Evolutionary conservation across 35 echinoderm and acorn worm genomes (phyloP), one percentile per base, ranked within the genome.

Genomic region (Eucidaris tribuloides): DNA sequence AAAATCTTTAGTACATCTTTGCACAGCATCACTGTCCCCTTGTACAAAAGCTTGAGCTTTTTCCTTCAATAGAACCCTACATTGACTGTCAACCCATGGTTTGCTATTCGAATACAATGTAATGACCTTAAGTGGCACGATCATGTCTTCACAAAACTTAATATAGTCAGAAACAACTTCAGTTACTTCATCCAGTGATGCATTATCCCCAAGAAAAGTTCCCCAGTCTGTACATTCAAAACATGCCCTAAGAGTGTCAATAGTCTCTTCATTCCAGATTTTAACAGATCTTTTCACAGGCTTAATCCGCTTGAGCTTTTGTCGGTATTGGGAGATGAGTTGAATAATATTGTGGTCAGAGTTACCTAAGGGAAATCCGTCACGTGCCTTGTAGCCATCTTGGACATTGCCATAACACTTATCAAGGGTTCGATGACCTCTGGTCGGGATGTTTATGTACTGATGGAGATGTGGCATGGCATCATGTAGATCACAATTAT

Each of bases 341-440:
- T 65, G 82, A 42, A 84, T 46, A 17, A 44, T 48, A 50, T 84
- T 84, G 30, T 84, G 82, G 59, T 84, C 81, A 3, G 81, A 83
- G 3, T 62, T 62, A 40, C 82, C 82, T n/a, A 84, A 44, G 33
- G 65, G 48, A 25, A n/a, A 40, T 38, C 29, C 2, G 2, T 18
- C 56, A 5, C 20, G 4, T 3, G 56, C 56, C 15, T 79, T 79
- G 44, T 79, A 79, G 17, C 36, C 76, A 14, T 36, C 76, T 48
- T 38, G 76, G 39, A 79, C 24, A 32, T 79, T 79, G 3, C 76
- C 62, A 49, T 84, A 84, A 49, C 62, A 71, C 30, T 76, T 56
- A 50, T 85, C 66, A 28, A 85, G 83, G 22, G 49, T 85, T 19
- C 46, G 70, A 5, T 74, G 24, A 71, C 46, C 45, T 76, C 83